A percentile compares a stretch with the other conserved stretches of the same genome.
Evolutionary conservation across 2,113 vertebrate species (phyloP).

Genomic region (Paratilapia polleni): DNA sequence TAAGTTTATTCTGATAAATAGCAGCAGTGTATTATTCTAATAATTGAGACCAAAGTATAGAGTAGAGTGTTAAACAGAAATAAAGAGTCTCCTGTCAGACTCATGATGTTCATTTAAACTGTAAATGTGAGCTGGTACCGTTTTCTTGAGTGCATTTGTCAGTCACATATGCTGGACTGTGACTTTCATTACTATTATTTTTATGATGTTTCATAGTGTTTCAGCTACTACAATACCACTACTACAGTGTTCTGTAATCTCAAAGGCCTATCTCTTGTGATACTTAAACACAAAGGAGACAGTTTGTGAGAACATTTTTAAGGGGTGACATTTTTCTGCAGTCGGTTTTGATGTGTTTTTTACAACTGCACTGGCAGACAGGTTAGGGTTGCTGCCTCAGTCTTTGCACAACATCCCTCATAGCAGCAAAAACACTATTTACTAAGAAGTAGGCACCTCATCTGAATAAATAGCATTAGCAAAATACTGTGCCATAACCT

Average conservation of each 20-base stretch:
- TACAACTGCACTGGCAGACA: constrained; percentile 1
- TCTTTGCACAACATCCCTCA: constrained; percentile 17
- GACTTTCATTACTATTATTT: neutral
- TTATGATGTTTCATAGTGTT: neutral
- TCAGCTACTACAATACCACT: neutral
- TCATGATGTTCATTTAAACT: neutral
- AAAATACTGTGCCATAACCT: constrained; percentile 33
- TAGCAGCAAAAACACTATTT: neutral
- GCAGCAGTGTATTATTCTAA: neutral
- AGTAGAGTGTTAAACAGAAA: neutral
- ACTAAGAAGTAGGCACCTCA: constrained; percentile 30
- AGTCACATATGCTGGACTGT: constrained; percentile 3
- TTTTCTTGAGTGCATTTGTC: neutral
- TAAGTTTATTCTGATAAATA: neutral
- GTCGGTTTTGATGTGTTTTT: constrained; percentile 21
- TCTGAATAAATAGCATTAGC: constrained; percentile 31
- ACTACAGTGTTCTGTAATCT: neutral
- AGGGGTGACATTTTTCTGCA: neutral
- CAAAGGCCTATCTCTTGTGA: neutral
- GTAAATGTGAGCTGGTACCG: neutral
- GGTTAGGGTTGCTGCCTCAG: constrained; percentile 6
- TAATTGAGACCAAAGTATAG: neutral
- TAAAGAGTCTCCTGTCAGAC: neutral
- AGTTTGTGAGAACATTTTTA: neutral
- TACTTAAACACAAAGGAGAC: neutral